phyloP scores from a whole-genome alignment of 64 coral and sea anemone genomes.

The Montipora capricornis region DNA sequence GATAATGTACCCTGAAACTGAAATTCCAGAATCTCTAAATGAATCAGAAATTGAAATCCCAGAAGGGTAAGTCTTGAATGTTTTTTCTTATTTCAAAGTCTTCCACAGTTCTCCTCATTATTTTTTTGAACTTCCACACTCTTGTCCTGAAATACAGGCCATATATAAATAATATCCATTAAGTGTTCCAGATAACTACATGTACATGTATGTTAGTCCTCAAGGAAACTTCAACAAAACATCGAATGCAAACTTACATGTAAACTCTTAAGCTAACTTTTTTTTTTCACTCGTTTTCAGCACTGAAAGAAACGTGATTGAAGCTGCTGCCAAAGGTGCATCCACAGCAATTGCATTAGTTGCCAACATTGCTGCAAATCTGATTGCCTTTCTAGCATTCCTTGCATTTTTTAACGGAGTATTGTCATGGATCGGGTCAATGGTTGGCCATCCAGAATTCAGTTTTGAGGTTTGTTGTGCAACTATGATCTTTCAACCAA shows the following conservation, averaged over 20 bases:
- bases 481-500: not conserved
- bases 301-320: conserved; percentile 92
- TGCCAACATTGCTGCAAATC: conserved; percentile 97
- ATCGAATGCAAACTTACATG: too few relatives aligned
- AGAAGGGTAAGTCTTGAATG: conserved; percentile 50
- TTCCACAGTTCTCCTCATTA: too few relatives aligned
- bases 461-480: conserved; percentile 82
- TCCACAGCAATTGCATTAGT: conserved; percentile 94
- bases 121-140: too few relatives aligned
- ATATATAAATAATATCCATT: too few relatives aligned
- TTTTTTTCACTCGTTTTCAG: conserved; percentile 33
- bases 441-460: conserved; percentile 91
- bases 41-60: conserved; percentile 89
- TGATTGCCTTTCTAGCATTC: conserved; percentile 98
- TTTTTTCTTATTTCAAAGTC: too few relatives aligned
- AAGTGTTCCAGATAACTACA: too few relatives aligned
- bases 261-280: not conserved
- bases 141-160: too few relatives aligned
- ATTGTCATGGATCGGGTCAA: conserved; percentile 93
- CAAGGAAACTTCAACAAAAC: too few relatives aligned
- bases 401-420: conserved; percentile 92
- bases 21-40: conserved; percentile 71
- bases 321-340: conserved; percentile 93
- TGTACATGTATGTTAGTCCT: too few relatives aligned
- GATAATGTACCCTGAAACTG: conserved; percentile 88